Evolutionary conservation across 2,113 vertebrate genomes (phyloP).

Genomic region (Elaphurus davidianus): DNA sequence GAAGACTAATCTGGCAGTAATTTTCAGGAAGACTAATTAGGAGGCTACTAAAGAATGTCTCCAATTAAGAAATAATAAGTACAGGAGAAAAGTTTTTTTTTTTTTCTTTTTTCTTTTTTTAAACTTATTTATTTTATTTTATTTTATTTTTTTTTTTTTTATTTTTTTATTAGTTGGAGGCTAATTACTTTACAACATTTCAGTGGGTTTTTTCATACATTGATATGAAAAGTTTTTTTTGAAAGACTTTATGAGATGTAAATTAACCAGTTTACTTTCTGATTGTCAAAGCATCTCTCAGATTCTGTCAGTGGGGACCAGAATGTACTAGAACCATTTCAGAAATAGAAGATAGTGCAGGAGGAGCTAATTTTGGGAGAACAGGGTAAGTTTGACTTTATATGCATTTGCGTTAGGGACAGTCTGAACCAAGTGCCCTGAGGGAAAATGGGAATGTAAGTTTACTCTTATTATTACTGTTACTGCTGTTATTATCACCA

Average conservation of each 20-base stretch:
- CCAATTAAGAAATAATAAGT: neutral
- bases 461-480: neutral
- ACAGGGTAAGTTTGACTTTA: neutral
- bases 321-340: neutral
- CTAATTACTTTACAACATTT: too few relatives aligned
- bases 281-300: neutral
- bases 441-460: neutral
- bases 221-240: neutral
- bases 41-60: neutral
- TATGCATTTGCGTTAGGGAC: neutral
- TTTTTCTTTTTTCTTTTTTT: neutral
- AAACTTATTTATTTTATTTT: too few relatives aligned
- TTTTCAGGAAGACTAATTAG: neutral
- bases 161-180: too few relatives aligned
- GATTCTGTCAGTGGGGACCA: neutral
- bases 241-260: neutral
- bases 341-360: neutral
- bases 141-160: too few relatives aligned
- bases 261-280: constrained; percentile 31
- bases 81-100: neutral
- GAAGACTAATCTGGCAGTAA: neutral
- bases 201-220: too few relatives aligned
- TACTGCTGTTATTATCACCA: neutral
- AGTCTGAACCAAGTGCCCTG: neutral
- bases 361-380: neutral